phyloP scores from a whole-genome alignment of 2,888 invertebrate species.

The Rhorus exstirpatorius region DNA sequence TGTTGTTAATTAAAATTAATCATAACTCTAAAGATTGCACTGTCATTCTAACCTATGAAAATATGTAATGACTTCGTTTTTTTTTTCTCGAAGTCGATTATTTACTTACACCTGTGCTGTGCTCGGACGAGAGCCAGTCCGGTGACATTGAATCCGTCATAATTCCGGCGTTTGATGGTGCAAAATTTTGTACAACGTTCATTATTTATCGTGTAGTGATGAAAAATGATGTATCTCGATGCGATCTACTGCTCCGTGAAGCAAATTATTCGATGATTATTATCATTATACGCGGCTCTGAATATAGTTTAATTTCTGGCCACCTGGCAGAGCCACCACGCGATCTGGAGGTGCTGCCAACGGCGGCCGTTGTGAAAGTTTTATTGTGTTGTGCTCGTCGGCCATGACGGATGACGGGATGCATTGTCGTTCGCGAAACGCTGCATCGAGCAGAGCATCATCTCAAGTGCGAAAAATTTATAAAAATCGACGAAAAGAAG shows the following conservation, averaged over 20 bases:
- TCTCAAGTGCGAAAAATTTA: too few relatives aligned
- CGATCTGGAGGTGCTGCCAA: not conserved
- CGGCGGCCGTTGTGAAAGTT: not conserved
- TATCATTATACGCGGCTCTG: not conserved
- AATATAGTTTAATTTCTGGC: not conserved
- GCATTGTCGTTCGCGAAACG: too few relatives aligned
- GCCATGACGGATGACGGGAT: too few relatives aligned
- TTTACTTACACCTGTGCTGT: constrained; percentile 92
- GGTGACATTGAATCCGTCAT: constrained; percentile 75
- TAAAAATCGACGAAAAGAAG: too few relatives aligned
- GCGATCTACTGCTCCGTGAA: constrained; percentile 7
- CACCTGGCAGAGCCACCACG: not conserved
- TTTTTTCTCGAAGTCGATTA: constrained; percentile 46
- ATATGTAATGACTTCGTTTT: constrained; percentile 46
- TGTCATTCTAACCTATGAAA: constrained; percentile 83
- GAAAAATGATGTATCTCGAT: constrained; percentile 14
- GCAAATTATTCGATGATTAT: constrained; percentile 1
- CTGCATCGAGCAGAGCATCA: too few relatives aligned
- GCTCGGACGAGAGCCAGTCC: constrained; percentile 91
- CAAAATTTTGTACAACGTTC: constrained; percentile 65
- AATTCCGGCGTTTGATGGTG: constrained; percentile 53
- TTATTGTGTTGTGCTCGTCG: too few relatives aligned
- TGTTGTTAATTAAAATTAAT: not conserved
- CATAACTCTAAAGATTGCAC: constrained; percentile 78
- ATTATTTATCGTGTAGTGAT: constrained; percentile 37